A percentile compares a stretch with the other conserved stretches of the same genome.
Conservation (phyloP, 1,140 invertebrate genomes). For the roundworm (Caenorhabditis elegans) region WBcel235 BX284604.4:7290001-7290500, state of each 20-base stretch:
- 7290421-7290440: neutral
- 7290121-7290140: neutral
- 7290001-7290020: neutral
- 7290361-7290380: too few species aligned
- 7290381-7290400: neutral
- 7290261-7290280: too few species aligned
- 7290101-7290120: neutral
- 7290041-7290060: neutral
- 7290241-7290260: too few species aligned
- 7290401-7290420: neutral
- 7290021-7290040: neutral
- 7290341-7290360: too few species aligned
- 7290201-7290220: too few species aligned
- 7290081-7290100: neutral
- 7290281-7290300: too few species aligned
- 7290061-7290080: neutral
- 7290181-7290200: neutral
- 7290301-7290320: too few species aligned
- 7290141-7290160: neutral
- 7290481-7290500: neutral
- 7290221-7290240: too few species aligned
- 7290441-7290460: neutral
- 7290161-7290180: neutral
- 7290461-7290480: neutral
- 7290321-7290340: too few species aligned